Conservation (phyloP, 2,888 invertebrate species). For the Coleophora flavipennella region DNA sequence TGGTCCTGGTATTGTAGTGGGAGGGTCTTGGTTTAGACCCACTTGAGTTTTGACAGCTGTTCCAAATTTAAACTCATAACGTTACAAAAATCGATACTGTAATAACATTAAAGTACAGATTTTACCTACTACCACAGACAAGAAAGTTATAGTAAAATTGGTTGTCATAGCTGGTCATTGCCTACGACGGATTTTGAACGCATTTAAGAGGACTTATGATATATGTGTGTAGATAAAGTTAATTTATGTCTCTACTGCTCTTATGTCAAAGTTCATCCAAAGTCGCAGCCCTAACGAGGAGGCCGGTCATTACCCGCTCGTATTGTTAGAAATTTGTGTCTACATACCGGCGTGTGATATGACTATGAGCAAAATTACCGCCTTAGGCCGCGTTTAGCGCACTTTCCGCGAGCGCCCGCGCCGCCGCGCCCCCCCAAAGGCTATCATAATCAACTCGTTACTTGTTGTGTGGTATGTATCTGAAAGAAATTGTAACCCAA, state of each 20-base stretch:
- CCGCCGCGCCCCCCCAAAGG: conserved; percentile 4
- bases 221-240: neutral
- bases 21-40: too few species aligned
- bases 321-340: conserved; percentile 13
- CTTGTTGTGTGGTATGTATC: conserved; percentile 10
- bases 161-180: too few species aligned
- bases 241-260: neutral
- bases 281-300: conserved; percentile 9
- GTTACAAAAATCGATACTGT: too few species aligned
- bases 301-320: conserved; percentile 4
- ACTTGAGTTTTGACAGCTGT: too few species aligned
- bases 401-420: conserved; percentile 17
- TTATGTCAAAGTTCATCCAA: conserved; percentile 12
- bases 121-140: too few species aligned
- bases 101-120: too few species aligned
- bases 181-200: too few species aligned
- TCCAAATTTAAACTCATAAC: too few species aligned
- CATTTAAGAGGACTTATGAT: too few species aligned
- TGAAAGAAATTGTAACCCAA: too few species aligned
- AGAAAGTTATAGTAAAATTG: too few species aligned
- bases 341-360: conserved; percentile 18
- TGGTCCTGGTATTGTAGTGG: too few species aligned
- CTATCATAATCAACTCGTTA: conserved; percentile 28
- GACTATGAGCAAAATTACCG: conserved; percentile 27
- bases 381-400: conserved; percentile 28